These are phyloP conservation scores for Philopotamus ludificatus DNA, from an alignment of 1,140 invertebrate species.

Conservation along the genomic window DNA sequence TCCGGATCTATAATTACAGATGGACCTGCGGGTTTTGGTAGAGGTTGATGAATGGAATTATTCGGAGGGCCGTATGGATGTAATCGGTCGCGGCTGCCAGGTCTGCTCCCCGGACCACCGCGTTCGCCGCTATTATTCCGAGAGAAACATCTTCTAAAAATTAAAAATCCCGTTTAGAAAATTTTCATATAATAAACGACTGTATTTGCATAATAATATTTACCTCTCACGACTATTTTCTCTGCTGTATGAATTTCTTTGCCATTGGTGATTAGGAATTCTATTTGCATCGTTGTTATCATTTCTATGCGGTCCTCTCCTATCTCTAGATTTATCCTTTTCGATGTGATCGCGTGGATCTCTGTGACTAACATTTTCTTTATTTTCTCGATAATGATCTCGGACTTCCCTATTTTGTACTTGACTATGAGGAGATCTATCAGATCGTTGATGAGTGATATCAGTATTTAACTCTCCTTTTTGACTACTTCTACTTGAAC, in stretches of 20 bases:
- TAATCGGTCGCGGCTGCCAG: conserved; percentile 28
- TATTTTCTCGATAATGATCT: conserved; percentile 33
- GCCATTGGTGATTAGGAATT: conserved; percentile 30
- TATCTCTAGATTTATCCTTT: conserved; percentile 14
- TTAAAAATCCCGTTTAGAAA: too few relatives aligned
- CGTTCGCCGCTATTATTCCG: conserved; percentile 35
- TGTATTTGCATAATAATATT: not conserved
- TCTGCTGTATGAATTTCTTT: conserved; percentile 31
- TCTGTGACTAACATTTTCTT: conserved; percentile 21
- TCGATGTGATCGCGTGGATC: conserved; percentile 22
- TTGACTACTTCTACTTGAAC: conserved; percentile 37
- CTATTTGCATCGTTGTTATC: conserved; percentile 31
- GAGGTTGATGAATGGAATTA: not conserved
- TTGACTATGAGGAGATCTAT: conserved; percentile 36
- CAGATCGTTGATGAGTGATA: conserved; percentile 15
- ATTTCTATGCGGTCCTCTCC: conserved; percentile 17
- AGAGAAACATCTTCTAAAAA: conserved; percentile 31
- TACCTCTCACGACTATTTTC: conserved; percentile 40
- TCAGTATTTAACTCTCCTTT: conserved; percentile 31
- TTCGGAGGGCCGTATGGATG: not conserved
- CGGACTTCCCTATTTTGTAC: conserved; percentile 19
- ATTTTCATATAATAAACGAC: too few relatives aligned
- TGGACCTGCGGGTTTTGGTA: not conserved
- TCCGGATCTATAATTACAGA: conserved; percentile 26
- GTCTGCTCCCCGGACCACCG: conserved; percentile 15